Evolutionary conservation across 92 coral and sea anemone species (phyloP).

Genomic region (Paragorgia papillata): DNA sequence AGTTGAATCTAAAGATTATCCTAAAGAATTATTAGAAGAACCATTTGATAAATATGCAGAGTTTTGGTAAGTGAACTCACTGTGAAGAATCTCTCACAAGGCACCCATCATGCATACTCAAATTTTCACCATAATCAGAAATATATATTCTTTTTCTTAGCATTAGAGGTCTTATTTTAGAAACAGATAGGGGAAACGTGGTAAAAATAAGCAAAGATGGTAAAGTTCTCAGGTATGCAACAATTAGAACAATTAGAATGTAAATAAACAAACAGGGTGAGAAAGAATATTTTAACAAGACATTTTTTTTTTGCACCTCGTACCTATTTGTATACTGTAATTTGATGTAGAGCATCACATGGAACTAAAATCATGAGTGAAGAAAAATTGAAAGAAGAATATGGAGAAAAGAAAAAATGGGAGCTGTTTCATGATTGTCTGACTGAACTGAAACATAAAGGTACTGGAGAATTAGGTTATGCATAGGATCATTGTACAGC

Average conservation of each 20-base stretch:
- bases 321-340: too few relatives aligned
- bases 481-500: too few relatives aligned
- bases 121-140: background rate
- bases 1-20: slow-evolving; percentile 79
- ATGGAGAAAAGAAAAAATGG: slow-evolving; percentile 77
- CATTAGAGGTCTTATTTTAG: slow-evolving; percentile 85
- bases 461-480: background rate
- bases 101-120: background rate
- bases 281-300: background rate
- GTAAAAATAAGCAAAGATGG: slow-evolving; percentile 88
- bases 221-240: slow-evolving; percentile 76
- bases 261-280: too few relatives aligned
- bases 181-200: slow-evolving; percentile 76
- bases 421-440: slow-evolving; percentile 48
- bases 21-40: slow-evolving; percentile 68
- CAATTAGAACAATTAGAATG: too few relatives aligned
- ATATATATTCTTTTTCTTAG: slow-evolving; percentile 53
- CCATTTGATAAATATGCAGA: slow-evolving; percentile 70
- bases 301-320: too few relatives aligned
- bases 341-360: slow-evolving; percentile 82
- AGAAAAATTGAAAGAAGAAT: slow-evolving; percentile 61
- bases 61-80: slow-evolving; percentile 63
- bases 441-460: slow-evolving; percentile 13
- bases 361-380: slow-evolving; percentile 78
- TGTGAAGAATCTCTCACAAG: background rate